Conservation (phyloP, 2,888 invertebrate genomes). For the Sarcophaga subvicina region DNA sequence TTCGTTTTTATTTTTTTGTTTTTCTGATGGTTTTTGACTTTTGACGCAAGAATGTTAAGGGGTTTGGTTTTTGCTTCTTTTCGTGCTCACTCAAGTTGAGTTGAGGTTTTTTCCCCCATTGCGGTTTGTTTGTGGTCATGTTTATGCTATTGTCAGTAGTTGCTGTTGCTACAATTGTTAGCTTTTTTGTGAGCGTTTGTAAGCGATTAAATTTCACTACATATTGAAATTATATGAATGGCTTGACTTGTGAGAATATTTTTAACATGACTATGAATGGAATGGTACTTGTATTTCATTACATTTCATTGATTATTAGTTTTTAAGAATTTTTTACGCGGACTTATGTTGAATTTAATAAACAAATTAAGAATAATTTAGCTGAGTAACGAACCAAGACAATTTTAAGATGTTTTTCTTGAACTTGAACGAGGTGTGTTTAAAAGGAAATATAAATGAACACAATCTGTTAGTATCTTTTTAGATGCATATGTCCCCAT, state of each 20-base stretch:
- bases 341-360: no score
- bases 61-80: slow-evolving; percentile 7
- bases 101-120: no score
- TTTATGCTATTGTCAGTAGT: not conserved
- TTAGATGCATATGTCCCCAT: no score
- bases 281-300: not conserved
- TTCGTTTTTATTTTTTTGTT: not conserved
- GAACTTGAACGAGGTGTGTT: no score
- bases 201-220: slow-evolving; percentile 58
- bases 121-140: slow-evolving; percentile 15
- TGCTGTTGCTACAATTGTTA: slow-evolving; percentile 5
- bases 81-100: not conserved
- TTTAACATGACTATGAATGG: not conserved
- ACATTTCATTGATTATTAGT: not conserved
- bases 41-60: slow-evolving; percentile 21
- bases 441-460: no score
- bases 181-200: not conserved
- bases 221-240: not conserved
- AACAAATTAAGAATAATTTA: no score
- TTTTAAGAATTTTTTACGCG: no score
- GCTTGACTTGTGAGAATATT: slow-evolving; percentile 35
- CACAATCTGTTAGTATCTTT: no score
- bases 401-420: no score
- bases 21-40: slow-evolving; percentile 29
- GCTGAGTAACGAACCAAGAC: no score